phyloP scores from a whole-genome alignment of 2,888 invertebrate genomes.

The Tinea semifulvella region DNA sequence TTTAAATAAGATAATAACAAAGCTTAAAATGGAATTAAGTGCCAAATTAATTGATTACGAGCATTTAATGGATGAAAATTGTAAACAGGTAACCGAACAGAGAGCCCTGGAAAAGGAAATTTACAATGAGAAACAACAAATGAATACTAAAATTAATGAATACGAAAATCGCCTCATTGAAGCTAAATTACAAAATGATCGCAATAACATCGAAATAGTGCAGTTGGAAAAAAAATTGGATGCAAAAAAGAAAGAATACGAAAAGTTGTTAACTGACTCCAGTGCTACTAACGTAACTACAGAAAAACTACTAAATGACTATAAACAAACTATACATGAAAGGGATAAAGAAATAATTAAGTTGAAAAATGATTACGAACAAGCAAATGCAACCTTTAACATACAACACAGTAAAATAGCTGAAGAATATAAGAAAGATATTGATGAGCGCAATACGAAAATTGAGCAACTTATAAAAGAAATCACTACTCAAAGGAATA shows the following conservation, averaged over 20 bases:
- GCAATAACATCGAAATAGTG: conserved; percentile 46
- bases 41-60: conserved; percentile 64
- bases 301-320: conserved; percentile 52
- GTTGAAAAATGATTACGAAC: conserved; percentile 56
- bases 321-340: conserved; percentile 58
- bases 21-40: conserved; percentile 64
- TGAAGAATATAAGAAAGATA: conserved; percentile 59
- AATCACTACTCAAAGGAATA: conserved; percentile 52
- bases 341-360: conserved; percentile 64
- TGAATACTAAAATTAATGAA: conserved; percentile 50
- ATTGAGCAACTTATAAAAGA: conserved; percentile 58
- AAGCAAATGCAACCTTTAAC: conserved; percentile 55
- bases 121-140: conserved; percentile 41
- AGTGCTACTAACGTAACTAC: conserved; percentile 42
- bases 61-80: conserved; percentile 49
- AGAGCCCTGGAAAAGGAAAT: conserved; percentile 51
- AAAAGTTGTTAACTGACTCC: conserved; percentile 45
- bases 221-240: conserved; percentile 46
- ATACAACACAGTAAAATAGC: conserved; percentile 59
- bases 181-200: conserved; percentile 49
- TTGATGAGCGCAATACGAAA: conserved; percentile 56
- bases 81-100: conserved; percentile 42
- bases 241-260: conserved; percentile 47
- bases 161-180: conserved; percentile 53
- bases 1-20: conserved; percentile 59